A percentile compares a stretch with the other conserved stretches of the same genome.
phyloP scores from a whole-genome alignment of 2,113 vertebrate species.

The Ranitomeya variabilis region DNA sequence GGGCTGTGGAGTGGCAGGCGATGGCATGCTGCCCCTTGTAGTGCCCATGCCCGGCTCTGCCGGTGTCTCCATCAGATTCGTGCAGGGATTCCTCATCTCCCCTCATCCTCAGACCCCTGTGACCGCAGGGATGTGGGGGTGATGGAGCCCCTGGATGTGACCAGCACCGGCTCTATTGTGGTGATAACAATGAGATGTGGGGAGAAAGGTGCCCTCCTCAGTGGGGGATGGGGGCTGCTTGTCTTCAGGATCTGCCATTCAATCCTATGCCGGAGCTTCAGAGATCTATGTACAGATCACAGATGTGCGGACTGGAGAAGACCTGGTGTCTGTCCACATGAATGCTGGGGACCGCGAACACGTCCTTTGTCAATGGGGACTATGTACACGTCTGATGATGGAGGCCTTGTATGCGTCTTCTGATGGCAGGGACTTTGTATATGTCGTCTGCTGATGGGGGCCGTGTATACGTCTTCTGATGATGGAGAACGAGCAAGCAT shows the following conservation, averaged over 20 bases:
- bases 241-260: conserved; percentile 10
- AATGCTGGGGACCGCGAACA: no score
- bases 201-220: conserved; percentile 24
- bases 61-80: background rate
- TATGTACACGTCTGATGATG: background rate
- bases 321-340: no score
- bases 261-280: background rate
- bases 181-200: conserved; percentile 23
- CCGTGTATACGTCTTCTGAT: no score
- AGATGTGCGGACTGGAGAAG: background rate
- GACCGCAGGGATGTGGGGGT: background rate
- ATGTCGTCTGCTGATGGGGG: background rate
- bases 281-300: background rate
- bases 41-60: background rate
- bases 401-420: background rate
- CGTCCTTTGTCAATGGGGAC: no score
- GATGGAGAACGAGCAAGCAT: no score
- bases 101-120: background rate
- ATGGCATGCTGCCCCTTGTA: background rate
- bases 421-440: no score
- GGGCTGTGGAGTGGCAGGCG: background rate
- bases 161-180: conserved; percentile 19
- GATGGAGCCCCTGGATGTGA: background rate
- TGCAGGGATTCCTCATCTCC: background rate
- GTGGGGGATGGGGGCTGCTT: conserved; percentile 38